A percentile compares a stretch with the other conserved stretches of the same genome.
phyloP scores from a whole-genome alignment of 2,113 vertebrate species.

The Malaclemys terrapin region DNA sequence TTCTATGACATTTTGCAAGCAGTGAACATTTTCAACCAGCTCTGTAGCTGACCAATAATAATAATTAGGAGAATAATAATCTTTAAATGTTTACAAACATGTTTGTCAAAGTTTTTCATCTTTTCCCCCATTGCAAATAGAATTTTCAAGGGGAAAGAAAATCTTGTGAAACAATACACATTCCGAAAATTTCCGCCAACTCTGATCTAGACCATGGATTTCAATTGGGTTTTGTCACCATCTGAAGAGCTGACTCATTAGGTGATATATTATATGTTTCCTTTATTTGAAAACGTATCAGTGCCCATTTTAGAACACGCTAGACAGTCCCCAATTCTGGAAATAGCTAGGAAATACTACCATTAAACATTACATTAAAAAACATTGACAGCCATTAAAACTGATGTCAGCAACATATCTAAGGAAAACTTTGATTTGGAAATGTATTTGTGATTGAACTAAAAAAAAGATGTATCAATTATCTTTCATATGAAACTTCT shows the following conservation, averaged over 20 bases:
- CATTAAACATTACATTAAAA: background rate
- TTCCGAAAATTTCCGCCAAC: background rate
- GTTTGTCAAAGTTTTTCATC: accelerated
- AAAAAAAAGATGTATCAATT: background rate
- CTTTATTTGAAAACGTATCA: background rate
- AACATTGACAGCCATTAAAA: background rate
- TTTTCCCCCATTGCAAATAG: background rate
- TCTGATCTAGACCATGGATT: background rate
- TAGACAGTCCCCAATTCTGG: accelerated
- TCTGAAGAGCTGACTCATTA: background rate
- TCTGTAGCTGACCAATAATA: background rate
- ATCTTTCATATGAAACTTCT: slow-evolving; percentile 11
- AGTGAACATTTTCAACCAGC: background rate
- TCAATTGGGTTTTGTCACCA: background rate
- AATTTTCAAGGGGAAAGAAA: background rate
- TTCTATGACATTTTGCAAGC: background rate
- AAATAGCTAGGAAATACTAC: background rate
- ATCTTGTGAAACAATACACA: background rate
- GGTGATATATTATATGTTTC: background rate
- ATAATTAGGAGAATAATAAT: background rate
- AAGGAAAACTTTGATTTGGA: slow-evolving; percentile 36
- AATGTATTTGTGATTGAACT: slow-evolving; percentile 10
- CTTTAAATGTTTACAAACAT: background rate
- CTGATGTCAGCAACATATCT: background rate
- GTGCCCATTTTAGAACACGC: background rate